Percentiles rank a stretch among this genome's conserved stretches.
Conservation (phyloP, 2,888 invertebrate species). For the Cephus pulcher region DNA sequence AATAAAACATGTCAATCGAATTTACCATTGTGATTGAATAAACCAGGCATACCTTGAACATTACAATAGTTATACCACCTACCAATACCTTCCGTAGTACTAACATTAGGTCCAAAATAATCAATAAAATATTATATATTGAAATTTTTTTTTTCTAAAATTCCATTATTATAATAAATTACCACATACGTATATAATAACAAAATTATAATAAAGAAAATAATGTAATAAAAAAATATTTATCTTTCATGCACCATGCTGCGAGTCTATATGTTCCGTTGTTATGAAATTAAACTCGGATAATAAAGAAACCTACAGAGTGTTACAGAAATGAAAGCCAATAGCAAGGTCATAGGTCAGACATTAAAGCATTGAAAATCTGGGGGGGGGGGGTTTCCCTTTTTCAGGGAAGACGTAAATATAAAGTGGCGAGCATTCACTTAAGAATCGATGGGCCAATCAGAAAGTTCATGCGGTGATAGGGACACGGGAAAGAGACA, state of each 20-base stretch:
- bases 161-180: too few species aligned
- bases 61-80: not conserved
- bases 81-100: too few species aligned
- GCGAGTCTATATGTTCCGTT: not conserved
- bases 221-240: not conserved
- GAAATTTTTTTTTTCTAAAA: too few species aligned
- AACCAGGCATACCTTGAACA: not conserved
- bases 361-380: not conserved
- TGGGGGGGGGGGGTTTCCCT: not conserved
- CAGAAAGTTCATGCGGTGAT: not conserved
- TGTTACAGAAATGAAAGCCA: not conserved
- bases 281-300: not conserved
- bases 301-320: not conserved
- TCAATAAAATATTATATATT: too few species aligned
- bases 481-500: not conserved
- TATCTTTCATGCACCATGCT: not conserved
- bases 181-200: too few species aligned
- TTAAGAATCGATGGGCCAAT: not conserved
- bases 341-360: not conserved
- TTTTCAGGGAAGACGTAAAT: not conserved
- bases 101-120: too few species aligned
- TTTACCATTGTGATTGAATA: not conserved
- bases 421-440: not conserved
- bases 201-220: too few species aligned
- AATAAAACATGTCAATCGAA: not conserved